Evolutionary conservation across 2,888 invertebrate species (phyloP), one percentile per base, ranked within the genome.

Genomic region (Meghimatium bilineatum): DNA sequence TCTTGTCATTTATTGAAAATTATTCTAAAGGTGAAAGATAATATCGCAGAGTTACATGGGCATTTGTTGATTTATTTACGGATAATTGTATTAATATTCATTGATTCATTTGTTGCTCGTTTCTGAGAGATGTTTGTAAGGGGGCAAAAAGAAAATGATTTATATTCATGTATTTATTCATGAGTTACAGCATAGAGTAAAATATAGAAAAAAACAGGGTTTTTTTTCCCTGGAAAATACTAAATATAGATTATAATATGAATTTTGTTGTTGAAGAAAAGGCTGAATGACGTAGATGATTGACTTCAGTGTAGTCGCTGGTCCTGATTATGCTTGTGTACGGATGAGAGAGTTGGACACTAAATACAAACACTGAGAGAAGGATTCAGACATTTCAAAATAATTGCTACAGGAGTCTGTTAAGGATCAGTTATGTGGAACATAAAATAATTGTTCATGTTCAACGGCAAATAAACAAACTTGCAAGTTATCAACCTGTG

Each of bases 1-100:
- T n/a, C 17, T 8, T 72, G n/a, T 72, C 49, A n/a, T 26, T 72
- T 44, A 72, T 72, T 26, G n/a, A 72, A 72, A 72, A 72, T 72
- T 72, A 72, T 72, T 44, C n/a, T 29, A 72, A 72, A 49, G n/a
- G 29, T 49, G 29, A 72, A 72, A 72, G n/a, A 72, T 72, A n/a
- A 49, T n/a, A 72, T 44, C 3, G 1, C 1, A 49, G 26, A 44
- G 17, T 3, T n/a, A 10, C 6, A 72, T n/a, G 10, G 17, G 17
- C n/a, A n/a, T 44, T 44, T 44, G 3, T n/a, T 44, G 1, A 6
- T 12, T 26, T 72, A 72, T 72, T 72, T 72, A 49, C 72, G 44
- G n/a, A 29, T 10, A 69, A 20, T 34, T 69, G 29, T 44, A n/a
- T 44, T 72, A 72, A 72, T n/a, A 44, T 72, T 72, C 38, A n/a